These are phyloP conservation scores for Spatulosminthurus flaviceps DNA, from an alignment of 2,888 invertebrate species.

Conservation along the genomic window DNA sequence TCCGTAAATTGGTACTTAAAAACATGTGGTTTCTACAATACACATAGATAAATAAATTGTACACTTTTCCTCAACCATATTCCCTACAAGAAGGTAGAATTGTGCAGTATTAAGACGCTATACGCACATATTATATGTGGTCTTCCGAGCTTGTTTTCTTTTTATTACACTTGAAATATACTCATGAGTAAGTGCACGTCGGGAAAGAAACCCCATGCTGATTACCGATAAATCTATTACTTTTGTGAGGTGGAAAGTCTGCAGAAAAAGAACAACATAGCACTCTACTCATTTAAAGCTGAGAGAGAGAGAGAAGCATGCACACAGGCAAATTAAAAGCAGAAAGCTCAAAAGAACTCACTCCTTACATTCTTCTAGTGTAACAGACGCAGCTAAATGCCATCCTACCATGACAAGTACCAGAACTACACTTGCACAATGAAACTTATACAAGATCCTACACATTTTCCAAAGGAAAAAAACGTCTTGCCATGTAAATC, in stretches of 20 bases:
- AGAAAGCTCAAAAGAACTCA: no score
- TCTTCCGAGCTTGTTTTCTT: background rate
- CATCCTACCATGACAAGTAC: no score
- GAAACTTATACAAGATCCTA: background rate
- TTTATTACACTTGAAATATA: background rate
- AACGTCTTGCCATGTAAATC: background rate
- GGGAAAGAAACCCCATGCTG: conserved; percentile 13
- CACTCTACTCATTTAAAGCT: background rate
- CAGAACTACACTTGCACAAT: background rate
- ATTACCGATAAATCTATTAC: conserved; percentile 18
- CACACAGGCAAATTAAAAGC: background rate
- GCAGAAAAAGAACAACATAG: background rate
- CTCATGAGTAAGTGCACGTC: conserved; percentile 18
- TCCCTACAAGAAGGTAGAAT: no score
- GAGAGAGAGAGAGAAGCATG: background rate
- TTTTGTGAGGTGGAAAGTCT: conserved; percentile 7
- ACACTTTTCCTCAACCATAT: no score
- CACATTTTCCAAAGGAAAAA: background rate
- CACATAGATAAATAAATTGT: no score
- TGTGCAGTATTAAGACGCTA: no score
- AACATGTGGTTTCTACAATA: no score
- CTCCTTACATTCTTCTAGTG: no score
- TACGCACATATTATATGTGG: no score
- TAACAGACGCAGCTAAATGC: no score
- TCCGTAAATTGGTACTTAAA: no score